These are phyloP conservation scores for Alligator mississippiensis DNA, from an alignment of 2,113 vertebrate species.

Conservation along the genomic window DNA sequence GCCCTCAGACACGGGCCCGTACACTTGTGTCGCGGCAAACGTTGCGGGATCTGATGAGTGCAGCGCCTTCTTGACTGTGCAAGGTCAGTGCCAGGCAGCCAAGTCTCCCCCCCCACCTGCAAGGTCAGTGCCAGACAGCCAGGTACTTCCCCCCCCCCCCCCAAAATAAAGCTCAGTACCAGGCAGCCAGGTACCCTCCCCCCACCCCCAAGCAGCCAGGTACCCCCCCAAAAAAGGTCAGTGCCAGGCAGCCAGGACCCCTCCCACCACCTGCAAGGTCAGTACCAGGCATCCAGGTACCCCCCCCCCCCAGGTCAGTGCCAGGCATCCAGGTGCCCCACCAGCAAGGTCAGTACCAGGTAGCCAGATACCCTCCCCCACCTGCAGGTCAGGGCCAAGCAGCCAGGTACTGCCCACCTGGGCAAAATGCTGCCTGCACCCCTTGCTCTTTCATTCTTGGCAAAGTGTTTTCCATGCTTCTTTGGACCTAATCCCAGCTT, in stretches of 20 bases:
- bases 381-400: too few species aligned
- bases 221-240: too few species aligned
- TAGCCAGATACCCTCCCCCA: background rate
- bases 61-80: constrained; percentile 86
- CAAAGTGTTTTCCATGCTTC: background rate
- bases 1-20: constrained; percentile 87
- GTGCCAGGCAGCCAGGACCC: constrained; percentile 70
- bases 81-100: constrained; percentile 87
- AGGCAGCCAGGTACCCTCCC: too few species aligned
- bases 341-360: too few species aligned
- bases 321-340: background rate
- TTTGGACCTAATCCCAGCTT: background rate
- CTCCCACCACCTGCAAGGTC: constrained; percentile 75
- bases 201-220: too few species aligned
- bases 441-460: background rate
- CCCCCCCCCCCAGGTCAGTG: constrained; percentile 88
- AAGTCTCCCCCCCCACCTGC: too few species aligned
- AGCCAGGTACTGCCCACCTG: too few species aligned
- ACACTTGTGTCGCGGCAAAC: constrained; percentile 91
- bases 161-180: too few species aligned
- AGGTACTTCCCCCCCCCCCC: background rate
- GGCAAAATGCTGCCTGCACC: background rate
- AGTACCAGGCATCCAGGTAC: too few species aligned
- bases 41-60: constrained; percentile 91
- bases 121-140: too few species aligned